Evolutionary conservation across 2,888 invertebrate species (phyloP).

Genomic region (Eurois occulta): DNA sequence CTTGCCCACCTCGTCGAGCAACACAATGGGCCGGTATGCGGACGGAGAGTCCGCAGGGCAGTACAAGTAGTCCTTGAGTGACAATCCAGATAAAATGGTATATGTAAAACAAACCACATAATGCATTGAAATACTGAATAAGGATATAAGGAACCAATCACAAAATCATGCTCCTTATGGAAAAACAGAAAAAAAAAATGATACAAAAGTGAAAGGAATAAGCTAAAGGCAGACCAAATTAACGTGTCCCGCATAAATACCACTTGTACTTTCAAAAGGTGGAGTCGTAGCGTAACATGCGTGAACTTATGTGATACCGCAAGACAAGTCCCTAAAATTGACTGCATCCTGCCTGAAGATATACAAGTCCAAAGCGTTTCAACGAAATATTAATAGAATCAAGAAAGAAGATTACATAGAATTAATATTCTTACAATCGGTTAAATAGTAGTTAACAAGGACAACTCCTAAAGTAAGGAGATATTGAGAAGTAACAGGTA

Average conservation of each 20-base stretch:
- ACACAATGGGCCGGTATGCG: too few species aligned
- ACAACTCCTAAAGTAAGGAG: not conserved
- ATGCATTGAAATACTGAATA: slow-evolving; percentile 13
- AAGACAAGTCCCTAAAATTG: not conserved
- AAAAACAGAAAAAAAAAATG: slow-evolving; percentile 21
- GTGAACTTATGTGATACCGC: not conserved
- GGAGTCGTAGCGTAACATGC: slow-evolving; percentile 4
- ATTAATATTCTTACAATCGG: not conserved
- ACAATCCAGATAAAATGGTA: not conserved
- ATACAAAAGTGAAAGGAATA: slow-evolving; percentile 54
- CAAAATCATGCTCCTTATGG: not conserved
- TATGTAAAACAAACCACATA: not conserved
- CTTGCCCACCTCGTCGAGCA: too few species aligned
- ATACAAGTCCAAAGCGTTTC: not conserved
- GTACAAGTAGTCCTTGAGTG: too few species aligned
- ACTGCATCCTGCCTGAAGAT: not conserved
- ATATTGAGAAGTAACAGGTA: not conserved
- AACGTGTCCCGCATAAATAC: slow-evolving; percentile 34
- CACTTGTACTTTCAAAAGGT: slow-evolving; percentile 41
- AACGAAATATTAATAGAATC: not conserved
- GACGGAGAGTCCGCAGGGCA: too few species aligned
- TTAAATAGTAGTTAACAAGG: not conserved
- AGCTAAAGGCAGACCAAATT: slow-evolving; percentile 31
- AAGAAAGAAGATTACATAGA: not conserved
- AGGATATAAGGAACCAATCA: not conserved